Conservation (phyloP, 1,140 invertebrate genomes). For the Oncopodura yosiiana region DNA sequence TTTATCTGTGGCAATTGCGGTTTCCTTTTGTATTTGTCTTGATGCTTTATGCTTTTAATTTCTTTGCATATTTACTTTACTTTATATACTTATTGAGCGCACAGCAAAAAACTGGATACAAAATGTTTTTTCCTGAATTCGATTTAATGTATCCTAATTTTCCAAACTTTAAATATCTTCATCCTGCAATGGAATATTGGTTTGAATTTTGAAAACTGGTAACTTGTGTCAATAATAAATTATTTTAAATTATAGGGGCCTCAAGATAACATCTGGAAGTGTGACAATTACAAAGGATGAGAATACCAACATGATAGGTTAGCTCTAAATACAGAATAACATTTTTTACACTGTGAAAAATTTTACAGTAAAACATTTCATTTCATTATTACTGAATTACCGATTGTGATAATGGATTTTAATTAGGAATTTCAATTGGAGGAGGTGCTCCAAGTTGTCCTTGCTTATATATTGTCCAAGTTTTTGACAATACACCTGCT, state of each 20-base stretch:
- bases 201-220: conserved; percentile 3
- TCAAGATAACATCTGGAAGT: conserved; percentile 92
- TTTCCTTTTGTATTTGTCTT: too few species aligned
- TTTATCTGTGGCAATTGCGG: too few species aligned
- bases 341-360: too few species aligned
- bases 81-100: background rate
- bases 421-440: conserved; percentile 96
- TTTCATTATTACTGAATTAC: too few species aligned
- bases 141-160: conserved; percentile 7
- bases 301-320: conserved; percentile 79
- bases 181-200: background rate
- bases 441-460: conserved; percentile 92
- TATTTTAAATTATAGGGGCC: conserved; percentile 62
- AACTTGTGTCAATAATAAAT: conserved; percentile 19
- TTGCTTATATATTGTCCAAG: conserved; percentile 90
- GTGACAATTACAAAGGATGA: conserved; percentile 83
- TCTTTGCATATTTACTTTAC: background rate
- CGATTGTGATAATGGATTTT: too few species aligned
- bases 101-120: background rate
- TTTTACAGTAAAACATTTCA: too few species aligned
- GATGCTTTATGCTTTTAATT: background rate
- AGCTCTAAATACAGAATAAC: too few species aligned
- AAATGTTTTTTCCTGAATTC: conserved; percentile 1
- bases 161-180: background rate
- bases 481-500: conserved; percentile 93